Conservation (phyloP, 2,888 invertebrate genomes). For the Lutraria lutraria region DNA sequence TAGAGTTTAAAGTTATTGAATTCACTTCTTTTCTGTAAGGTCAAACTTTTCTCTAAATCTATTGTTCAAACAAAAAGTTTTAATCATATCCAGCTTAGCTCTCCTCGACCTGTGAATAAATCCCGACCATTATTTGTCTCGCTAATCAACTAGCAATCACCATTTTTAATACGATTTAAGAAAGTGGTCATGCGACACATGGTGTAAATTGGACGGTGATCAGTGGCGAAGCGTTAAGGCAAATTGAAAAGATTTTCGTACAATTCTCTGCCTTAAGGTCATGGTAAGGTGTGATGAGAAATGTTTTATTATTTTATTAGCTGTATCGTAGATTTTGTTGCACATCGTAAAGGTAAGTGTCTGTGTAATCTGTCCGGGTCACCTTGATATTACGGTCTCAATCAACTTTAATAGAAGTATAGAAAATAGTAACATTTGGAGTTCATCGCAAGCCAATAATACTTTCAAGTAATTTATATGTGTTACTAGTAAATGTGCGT, state of each 20-base stretch:
- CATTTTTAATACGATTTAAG: conserved; percentile 57
- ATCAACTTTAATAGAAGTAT: background rate
- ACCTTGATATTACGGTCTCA: background rate
- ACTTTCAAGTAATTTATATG: too few species aligned
- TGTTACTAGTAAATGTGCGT: too few species aligned
- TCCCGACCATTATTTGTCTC: conserved; percentile 46
- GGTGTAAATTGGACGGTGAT: conserved; percentile 16
- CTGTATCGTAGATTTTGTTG: background rate
- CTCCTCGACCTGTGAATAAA: conserved; percentile 62
- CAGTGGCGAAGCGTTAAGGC: conserved; percentile 24
- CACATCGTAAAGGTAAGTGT: background rate
- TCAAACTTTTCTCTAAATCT: background rate
- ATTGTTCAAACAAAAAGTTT: conserved; percentile 27
- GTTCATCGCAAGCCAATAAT: too few species aligned
- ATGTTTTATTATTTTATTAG: background rate
- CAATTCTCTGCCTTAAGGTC: background rate
- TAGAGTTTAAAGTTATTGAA: background rate
- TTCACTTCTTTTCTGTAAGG: background rate
- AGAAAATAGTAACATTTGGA: too few species aligned
- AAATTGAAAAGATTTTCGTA: conserved; percentile 24
- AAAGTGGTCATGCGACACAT: conserved; percentile 30
- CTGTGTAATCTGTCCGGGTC: background rate
- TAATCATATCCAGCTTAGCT: conserved; percentile 36
- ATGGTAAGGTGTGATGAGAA: background rate
- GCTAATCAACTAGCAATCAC: conserved; percentile 37